phyloP scores from a whole-genome alignment of 2,113 vertebrate species.

The Leptobrachium leishanense region DNA sequence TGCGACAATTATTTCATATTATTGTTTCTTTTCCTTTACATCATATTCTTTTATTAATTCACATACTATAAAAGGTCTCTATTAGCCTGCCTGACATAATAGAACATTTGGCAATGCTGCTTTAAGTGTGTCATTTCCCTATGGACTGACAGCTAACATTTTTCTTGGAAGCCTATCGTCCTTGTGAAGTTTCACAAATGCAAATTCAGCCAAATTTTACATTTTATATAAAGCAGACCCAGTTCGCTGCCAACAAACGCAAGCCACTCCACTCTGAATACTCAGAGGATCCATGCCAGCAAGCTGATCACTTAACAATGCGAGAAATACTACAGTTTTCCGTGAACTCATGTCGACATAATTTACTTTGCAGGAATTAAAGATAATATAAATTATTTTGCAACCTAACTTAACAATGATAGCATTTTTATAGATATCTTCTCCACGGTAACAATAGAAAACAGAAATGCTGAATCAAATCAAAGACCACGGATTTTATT shows the following conservation, averaged over 20 bases:
- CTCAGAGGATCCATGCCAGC: neutral
- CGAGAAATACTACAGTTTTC: neutral
- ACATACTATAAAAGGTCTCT: conserved; percentile 35
- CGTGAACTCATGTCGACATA: neutral
- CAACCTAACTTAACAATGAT: too few relatives aligned
- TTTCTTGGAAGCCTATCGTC: conserved; percentile 49
- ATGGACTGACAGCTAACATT: conserved; percentile 36
- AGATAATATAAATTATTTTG: too few relatives aligned
- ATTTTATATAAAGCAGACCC: conserved; percentile 48
- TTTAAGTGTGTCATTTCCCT: conserved; percentile 50
- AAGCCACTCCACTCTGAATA: neutral
- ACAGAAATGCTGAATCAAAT: too few relatives aligned
- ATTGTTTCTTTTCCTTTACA: too few relatives aligned
- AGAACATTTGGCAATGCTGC: conserved; percentile 45
- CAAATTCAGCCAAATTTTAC: conserved; percentile 47
- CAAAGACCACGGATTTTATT: too few relatives aligned
- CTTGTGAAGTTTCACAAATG: conserved; percentile 36
- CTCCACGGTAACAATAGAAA: too few relatives aligned
- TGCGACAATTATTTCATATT: too few relatives aligned
- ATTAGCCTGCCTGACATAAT: conserved; percentile 46
- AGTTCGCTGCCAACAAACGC: conserved; percentile 25
- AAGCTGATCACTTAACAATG: neutral
- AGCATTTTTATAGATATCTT: too few relatives aligned
- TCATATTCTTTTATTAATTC: conserved; percentile 40
- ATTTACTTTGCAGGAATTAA: too few relatives aligned